Evolutionary conservation across 1,140 invertebrate genomes (phyloP).

Genomic region (Ephestia elutella): DNA sequence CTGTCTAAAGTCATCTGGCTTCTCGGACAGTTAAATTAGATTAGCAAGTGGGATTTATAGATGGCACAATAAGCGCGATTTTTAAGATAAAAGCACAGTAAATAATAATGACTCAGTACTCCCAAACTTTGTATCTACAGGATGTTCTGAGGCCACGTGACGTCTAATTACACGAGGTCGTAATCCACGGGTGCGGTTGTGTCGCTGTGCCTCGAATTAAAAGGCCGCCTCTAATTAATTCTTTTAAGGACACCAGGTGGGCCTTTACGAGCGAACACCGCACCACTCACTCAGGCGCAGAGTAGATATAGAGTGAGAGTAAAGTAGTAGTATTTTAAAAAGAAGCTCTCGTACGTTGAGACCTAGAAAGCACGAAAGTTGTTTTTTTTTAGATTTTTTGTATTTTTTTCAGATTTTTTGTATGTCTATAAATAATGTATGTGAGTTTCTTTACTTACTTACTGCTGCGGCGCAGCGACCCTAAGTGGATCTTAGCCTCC

Average conservation of each 20-base stretch:
- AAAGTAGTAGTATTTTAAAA: neutral
- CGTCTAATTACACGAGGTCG: neutral
- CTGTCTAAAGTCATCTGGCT: no score
- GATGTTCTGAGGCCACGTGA: neutral
- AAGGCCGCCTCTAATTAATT: constrained; percentile 10
- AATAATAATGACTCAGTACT: neutral
- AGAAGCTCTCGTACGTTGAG: no score
- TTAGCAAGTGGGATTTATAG: no score
- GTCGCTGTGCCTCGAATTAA: neutral
- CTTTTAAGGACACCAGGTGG: constrained; percentile 10
- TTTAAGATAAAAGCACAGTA: neutral
- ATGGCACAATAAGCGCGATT: no score
- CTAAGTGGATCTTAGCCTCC: no score
- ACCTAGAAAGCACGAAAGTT: no score
- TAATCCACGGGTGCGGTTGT: neutral
- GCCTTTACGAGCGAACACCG: neutral
- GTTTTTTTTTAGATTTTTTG: no score
- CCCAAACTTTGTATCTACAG: neutral
- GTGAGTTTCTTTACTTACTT: no score
- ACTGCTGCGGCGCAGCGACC: no score
- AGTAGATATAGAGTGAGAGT: neutral
- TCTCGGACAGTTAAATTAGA: no score
- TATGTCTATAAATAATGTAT: no score
- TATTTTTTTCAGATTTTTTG: no score
- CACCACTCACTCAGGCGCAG: neutral